Evolutionary conservation across 2,888 invertebrate genomes (phyloP), one percentile per base, ranked within the genome.

Genomic region (Pilophorus perplexus): DNA sequence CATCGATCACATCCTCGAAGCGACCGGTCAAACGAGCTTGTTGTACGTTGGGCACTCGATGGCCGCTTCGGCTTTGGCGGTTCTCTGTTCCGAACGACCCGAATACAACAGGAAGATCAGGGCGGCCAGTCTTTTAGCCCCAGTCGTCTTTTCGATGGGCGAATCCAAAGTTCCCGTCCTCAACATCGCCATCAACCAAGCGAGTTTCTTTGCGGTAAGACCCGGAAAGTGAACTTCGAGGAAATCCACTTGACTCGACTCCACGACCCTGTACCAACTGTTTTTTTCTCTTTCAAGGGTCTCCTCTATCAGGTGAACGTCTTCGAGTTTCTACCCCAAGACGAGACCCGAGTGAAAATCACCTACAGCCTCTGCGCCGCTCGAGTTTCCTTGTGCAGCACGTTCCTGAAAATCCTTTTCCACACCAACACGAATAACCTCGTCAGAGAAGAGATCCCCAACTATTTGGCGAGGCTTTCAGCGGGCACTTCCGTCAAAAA

Each of bases 1-100:
- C 74, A 76, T 84, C 18, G 78, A 83, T 71, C 78, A 78, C 72
- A 77, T 80, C 6, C 52, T 72, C 14, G 28, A 66, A 16, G 6
- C 27, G 4, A 80, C 82, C 0, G 75, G 77, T 1, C 74, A 77
- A 14, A 64, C 75, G 2, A 73, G 78, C 28, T 66, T 84, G 10
- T 77, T 76, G 70, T 83, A 81, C 73, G 74, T 81, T 10, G 83
- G 83, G 2, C 82, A 82, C 73, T 82, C 80, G 2, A 69, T 71
- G 66, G 72, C 71, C 12, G 69, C 70, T 6, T 68, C 72, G 10
- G 69, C 70, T 28, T 70, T 70, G 59, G 64, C 69, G 18, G 68
- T 71, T 18, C 67, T 71, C 64, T 68, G 68, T 6, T 70, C 72
- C 3, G 50, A 71, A n/a, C 64, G 62, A 16, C 73, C 73, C n/a